These are phyloP conservation scores for Zaprionus vittiger DNA, from an alignment of 1,140 invertebrate species.

Conservation along the genomic window DNA sequence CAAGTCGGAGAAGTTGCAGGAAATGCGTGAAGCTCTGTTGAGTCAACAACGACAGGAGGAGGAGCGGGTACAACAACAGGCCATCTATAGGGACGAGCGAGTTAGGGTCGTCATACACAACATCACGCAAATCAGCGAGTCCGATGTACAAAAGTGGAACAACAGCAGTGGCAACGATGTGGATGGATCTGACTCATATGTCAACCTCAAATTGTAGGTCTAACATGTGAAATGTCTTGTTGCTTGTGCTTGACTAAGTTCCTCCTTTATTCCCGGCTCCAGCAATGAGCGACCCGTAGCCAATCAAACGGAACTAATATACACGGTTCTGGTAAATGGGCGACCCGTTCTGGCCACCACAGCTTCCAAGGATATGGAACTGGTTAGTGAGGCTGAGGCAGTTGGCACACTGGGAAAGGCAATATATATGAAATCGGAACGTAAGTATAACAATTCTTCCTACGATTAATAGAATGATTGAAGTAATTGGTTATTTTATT, in stretches of 20 bases:
- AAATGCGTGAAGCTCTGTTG: constrained; percentile 67
- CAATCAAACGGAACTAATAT: constrained; percentile 87
- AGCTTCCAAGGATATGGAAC: constrained; percentile 91
- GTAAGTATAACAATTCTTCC: constrained; percentile 85
- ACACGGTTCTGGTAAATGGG: constrained; percentile 91
- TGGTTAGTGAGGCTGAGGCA: constrained; percentile 90
- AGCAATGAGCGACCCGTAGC: constrained; percentile 74
- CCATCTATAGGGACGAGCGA: constrained; percentile 61
- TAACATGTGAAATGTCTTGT: background rate
- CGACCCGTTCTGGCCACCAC: constrained; percentile 90
- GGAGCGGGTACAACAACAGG: constrained; percentile 26
- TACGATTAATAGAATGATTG: too few species aligned
- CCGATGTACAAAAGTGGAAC: constrained; percentile 73
- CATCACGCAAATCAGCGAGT: constrained; percentile 80
- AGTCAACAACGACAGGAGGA: constrained; percentile 55
- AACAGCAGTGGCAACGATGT: constrained; percentile 43
- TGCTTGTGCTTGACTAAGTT: background rate
- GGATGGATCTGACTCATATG: constrained; percentile 60
- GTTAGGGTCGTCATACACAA: constrained; percentile 85
- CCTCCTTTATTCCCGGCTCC: background rate
- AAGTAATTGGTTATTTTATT: background rate
- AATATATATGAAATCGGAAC: constrained; percentile 92
- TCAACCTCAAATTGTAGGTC: constrained; percentile 81
- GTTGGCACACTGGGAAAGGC: constrained; percentile 89
- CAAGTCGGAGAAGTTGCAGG: constrained; percentile 72